phyloP scores from a whole-genome alignment of 2,888 invertebrate genomes.

The Xestoiulus laeticollis region DNA sequence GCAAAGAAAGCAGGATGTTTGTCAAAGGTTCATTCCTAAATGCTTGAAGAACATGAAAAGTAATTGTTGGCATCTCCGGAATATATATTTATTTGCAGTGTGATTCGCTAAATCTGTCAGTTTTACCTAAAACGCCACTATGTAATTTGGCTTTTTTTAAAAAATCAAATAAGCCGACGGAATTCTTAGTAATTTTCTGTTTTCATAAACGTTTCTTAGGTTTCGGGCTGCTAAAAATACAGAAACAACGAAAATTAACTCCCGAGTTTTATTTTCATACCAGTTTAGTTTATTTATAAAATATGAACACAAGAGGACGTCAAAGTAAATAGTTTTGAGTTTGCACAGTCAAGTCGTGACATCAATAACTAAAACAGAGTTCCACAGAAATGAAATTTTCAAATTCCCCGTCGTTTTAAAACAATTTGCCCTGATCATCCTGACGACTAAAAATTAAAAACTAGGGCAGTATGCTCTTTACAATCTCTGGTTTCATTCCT shows the following conservation, averaged over 20 bases:
- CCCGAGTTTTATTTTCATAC: background rate
- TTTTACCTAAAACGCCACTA: background rate
- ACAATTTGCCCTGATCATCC: no score
- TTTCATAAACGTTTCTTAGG: background rate
- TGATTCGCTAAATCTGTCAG: background rate
- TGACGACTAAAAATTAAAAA: no score
- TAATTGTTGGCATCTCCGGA: conserved; percentile 14
- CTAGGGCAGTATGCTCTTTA: no score
- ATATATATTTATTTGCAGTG: background rate
- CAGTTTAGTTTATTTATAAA: background rate
- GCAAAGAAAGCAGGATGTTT: background rate
- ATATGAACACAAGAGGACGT: background rate
- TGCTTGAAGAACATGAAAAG: background rate
- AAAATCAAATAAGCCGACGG: background rate
- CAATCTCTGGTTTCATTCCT: no score
- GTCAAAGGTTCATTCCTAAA: background rate
- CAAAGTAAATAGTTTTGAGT: background rate
- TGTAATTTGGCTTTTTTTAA: background rate
- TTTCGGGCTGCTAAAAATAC: conserved; percentile 11
- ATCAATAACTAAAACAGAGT: no score
- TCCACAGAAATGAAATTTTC: no score
- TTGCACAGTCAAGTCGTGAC: no score
- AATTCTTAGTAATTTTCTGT: background rate
- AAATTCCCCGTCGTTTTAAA: no score
- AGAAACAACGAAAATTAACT: background rate